A percentile compares a stretch with the other conserved stretches of the same genome.
These are phyloP conservation scores for Timema cristinae DNA, from an alignment of 2,888 invertebrate species.

Conservation along the genomic window DNA sequence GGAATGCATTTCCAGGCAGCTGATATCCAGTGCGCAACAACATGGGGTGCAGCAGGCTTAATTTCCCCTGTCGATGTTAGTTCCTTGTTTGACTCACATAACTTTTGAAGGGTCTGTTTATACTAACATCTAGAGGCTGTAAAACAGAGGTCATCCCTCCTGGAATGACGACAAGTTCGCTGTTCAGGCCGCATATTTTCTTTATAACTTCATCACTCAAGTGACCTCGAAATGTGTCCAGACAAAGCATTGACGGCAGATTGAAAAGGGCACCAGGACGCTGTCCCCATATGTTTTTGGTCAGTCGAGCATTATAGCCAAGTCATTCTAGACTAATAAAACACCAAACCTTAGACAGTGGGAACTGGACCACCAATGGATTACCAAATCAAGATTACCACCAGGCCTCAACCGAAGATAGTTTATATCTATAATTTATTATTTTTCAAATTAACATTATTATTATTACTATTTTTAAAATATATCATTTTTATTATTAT, in stretches of 20 bases:
- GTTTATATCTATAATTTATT: too few relatives aligned
- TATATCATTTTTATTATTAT: too few relatives aligned
- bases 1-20: background rate
- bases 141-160: background rate
- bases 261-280: background rate
- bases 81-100: background rate
- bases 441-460: too few relatives aligned
- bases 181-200: background rate
- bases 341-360: too few relatives aligned
- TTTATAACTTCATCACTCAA: background rate
- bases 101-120: background rate
- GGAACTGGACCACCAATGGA: too few relatives aligned
- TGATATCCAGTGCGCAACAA: background rate
- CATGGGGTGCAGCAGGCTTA: background rate
- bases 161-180: background rate
- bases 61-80: background rate
- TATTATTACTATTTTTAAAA: too few relatives aligned
- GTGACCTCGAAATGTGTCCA: background rate
- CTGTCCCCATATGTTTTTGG: background rate
- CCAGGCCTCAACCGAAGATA: too few relatives aligned
- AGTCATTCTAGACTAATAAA: too few relatives aligned
- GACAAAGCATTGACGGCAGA: background rate
- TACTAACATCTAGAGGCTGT: background rate
- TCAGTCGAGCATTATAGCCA: conserved; percentile 6
- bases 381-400: too few relatives aligned